phyloP scores from a whole-genome alignment of 2,797 vertebrate species.

The Malacoctenus gilli region DNA sequence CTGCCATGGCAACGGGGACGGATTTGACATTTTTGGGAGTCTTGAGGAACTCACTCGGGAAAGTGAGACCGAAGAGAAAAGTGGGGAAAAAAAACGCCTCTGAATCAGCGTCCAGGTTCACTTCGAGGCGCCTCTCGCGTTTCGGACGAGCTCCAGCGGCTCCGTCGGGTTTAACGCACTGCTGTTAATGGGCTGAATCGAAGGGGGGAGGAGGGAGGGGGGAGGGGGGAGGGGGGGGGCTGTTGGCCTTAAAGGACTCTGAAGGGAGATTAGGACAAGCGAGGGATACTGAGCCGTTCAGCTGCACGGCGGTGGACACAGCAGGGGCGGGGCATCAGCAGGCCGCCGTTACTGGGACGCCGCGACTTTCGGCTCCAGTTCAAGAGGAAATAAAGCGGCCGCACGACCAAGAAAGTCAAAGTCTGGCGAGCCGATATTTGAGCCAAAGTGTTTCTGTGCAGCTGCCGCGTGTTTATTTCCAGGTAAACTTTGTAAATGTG shows the following conservation, averaged over 20 bases:
- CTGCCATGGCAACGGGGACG: slow-evolving; percentile 60
- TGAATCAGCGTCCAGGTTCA: slow-evolving; percentile 7
- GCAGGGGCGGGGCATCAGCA: too few species aligned
- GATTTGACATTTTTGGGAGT: slow-evolving; percentile 63
- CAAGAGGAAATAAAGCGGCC: too few species aligned
- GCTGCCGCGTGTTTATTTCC: too few species aligned
- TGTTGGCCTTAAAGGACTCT: slow-evolving; percentile 27
- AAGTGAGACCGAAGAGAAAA: slow-evolving; percentile 15
- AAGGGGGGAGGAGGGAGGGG: slow-evolving; percentile 37
- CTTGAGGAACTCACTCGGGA: slow-evolving; percentile 32
- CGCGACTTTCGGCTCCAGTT: too few species aligned
- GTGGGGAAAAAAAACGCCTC: slow-evolving; percentile 5
- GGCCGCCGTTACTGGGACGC: too few species aligned
- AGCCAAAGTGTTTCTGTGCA: too few species aligned
- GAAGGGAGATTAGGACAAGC: slow-evolving; percentile 55
- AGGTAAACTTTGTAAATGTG: too few species aligned
- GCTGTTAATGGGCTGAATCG: too few species aligned
- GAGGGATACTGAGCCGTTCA: slow-evolving; percentile 58
- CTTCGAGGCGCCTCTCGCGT: too few species aligned
- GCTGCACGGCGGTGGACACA: slow-evolving; percentile 33
- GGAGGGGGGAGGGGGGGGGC: slow-evolving; percentile 37
- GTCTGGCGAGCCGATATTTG: too few species aligned
- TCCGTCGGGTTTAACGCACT: slow-evolving; percentile 7
- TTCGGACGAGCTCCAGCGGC: not conserved
- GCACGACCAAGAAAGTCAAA: too few species aligned